phyloP scores from a whole-genome alignment of 2,888 invertebrate species.

The Heliothis peltigera region DNA sequence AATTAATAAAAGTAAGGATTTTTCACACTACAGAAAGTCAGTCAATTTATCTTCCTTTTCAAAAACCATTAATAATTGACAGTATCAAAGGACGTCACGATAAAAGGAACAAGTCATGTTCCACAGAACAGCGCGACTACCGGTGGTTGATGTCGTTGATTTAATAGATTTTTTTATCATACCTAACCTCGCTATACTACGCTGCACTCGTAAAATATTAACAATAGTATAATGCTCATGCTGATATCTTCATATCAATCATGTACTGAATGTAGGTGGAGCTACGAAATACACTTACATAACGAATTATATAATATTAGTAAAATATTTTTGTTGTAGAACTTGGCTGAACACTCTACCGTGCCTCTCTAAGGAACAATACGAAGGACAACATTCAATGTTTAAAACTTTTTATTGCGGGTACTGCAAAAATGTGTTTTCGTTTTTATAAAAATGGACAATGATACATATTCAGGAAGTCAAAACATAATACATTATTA shows the following conservation, averaged over 20 bases:
- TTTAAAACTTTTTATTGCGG: too few species aligned
- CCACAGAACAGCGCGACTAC: constrained; percentile 9
- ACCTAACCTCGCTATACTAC: constrained; percentile 55
- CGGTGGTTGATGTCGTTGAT: constrained; percentile 12
- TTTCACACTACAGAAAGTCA: not conserved
- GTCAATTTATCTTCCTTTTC: not conserved
- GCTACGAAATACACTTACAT: constrained; percentile 25
- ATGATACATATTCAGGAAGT: not conserved
- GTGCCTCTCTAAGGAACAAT: too few species aligned
- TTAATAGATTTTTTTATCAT: constrained; percentile 50
- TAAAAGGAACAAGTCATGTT: not conserved
- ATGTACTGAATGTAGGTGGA: constrained; percentile 45
- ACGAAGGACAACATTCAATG: too few species aligned
- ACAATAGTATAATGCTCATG: constrained; percentile 58
- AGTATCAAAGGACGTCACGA: not conserved
- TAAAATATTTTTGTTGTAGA: too few species aligned
- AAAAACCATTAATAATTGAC: not conserved
- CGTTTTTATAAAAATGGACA: too few species aligned
- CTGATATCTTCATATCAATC: constrained; percentile 64
- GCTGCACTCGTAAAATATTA: constrained; percentile 63
- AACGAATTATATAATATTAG: not conserved
- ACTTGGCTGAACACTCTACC: too few species aligned
- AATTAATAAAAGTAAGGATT: too few species aligned
- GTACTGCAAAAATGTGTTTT: too few species aligned
- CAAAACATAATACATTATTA: not conserved